These are phyloP conservation scores for Drosophila hydei DNA, from an alignment of 1,140 invertebrate genomes.

Conservation along the genomic window DNA sequence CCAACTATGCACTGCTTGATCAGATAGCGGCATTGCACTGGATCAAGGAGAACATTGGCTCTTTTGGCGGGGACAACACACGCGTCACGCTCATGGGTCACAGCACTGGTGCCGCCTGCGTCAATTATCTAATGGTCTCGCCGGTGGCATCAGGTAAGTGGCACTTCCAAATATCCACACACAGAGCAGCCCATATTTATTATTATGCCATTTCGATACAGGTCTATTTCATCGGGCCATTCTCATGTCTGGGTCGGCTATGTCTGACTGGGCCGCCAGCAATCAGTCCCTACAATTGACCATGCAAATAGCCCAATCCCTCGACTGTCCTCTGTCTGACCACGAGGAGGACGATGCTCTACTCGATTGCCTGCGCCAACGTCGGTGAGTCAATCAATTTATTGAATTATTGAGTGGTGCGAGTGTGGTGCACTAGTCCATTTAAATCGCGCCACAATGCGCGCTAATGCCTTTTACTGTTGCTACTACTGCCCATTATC, in stretches of 20 bases:
- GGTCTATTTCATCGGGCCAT: slow-evolving; percentile 96
- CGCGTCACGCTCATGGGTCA: slow-evolving; percentile 96
- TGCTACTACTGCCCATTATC: slow-evolving; percentile 14
- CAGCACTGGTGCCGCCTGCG: slow-evolving; percentile 96
- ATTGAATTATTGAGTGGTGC: slow-evolving; percentile 78
- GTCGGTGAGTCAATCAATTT: slow-evolving; percentile 76
- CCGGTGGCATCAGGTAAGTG: slow-evolving; percentile 89
- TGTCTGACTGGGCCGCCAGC: slow-evolving; percentile 95
- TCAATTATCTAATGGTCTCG: slow-evolving; percentile 94
- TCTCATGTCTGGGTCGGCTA: slow-evolving; percentile 96
- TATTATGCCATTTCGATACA: slow-evolving; percentile 81
- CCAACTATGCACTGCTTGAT: slow-evolving; percentile 95
- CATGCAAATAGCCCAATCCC: slow-evolving; percentile 90
- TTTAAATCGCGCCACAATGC: slow-evolving; percentile 53
- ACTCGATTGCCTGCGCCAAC: slow-evolving; percentile 87
- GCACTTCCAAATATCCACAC: background rate
- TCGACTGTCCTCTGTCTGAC: slow-evolving; percentile 89
- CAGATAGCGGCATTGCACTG: slow-evolving; percentile 94
- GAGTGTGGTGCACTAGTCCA: slow-evolving; percentile 8
- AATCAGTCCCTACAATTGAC: slow-evolving; percentile 91
- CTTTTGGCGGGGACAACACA: slow-evolving; percentile 93
- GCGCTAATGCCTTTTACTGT: slow-evolving; percentile 41
- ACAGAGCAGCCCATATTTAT: background rate
- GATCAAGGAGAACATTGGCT: slow-evolving; percentile 93
- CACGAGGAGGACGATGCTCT: slow-evolving; percentile 84